Conservation (phyloP, 1,140 invertebrate genomes). For the Lordiphosa collinella region DNA sequence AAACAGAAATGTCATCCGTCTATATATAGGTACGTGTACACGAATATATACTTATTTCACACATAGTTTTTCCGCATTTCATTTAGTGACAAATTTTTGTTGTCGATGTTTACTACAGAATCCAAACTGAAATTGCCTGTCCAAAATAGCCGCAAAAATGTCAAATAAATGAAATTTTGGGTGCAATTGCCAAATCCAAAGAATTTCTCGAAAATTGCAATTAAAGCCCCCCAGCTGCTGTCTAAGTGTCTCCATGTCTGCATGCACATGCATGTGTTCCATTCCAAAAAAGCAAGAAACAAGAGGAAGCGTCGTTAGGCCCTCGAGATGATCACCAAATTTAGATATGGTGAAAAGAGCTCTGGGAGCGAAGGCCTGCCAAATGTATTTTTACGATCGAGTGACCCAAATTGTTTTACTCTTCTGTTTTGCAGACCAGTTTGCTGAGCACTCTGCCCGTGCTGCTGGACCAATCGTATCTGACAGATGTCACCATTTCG, state of each 20-base stretch:
- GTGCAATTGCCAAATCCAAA: constrained; percentile 70
- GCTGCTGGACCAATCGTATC: constrained; percentile 89
- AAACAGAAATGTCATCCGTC: constrained; percentile 56
- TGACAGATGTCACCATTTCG: constrained; percentile 94
- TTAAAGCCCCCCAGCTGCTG: constrained; percentile 53
- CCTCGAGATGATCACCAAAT: constrained; percentile 11
- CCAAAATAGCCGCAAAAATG: constrained; percentile 52
- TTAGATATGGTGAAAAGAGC: constrained; percentile 8
- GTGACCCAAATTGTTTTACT: constrained; percentile 34
- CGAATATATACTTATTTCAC: constrained; percentile 47
- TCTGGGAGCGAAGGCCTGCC: constrained; percentile 5
- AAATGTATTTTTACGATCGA: constrained; percentile 46
- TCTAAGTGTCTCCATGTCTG: constrained; percentile 37
- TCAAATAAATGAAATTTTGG: constrained; percentile 61
- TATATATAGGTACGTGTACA: constrained; percentile 59
- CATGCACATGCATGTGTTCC: constrained; percentile 3
- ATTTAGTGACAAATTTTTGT: constrained; percentile 66
- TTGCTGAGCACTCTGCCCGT: constrained; percentile 90
- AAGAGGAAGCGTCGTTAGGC: neutral
- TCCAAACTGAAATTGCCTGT: constrained; percentile 27
- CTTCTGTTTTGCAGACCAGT: constrained; percentile 82
- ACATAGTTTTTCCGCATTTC: constrained; percentile 73
- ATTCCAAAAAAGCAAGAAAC: neutral
- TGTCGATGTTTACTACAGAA: constrained; percentile 45
- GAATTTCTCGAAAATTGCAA: constrained; percentile 57